phyloP scores from a whole-genome alignment of 1,140 invertebrate genomes.

The Pogonus chalceus region DNA sequence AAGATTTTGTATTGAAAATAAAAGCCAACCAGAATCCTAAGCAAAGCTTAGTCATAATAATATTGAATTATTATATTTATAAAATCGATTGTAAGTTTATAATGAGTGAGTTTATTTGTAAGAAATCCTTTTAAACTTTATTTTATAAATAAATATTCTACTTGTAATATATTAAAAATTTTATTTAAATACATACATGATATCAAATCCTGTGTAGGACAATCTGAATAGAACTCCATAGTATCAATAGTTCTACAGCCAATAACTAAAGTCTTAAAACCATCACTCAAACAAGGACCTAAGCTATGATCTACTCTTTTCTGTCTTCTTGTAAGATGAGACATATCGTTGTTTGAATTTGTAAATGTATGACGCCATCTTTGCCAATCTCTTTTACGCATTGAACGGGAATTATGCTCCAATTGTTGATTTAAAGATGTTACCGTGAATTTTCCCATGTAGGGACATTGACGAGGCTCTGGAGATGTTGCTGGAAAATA shows the following conservation, averaged over 20 bases:
- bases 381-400: constrained; percentile 25
- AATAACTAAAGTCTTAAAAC: constrained; percentile 50
- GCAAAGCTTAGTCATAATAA: too few relatives aligned
- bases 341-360: constrained; percentile 25
- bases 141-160: neutral
- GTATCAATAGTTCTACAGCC: constrained; percentile 58
- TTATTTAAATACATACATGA: constrained; percentile 38
- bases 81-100: too few relatives aligned
- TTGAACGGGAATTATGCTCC: constrained; percentile 30
- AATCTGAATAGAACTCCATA: constrained; percentile 60
- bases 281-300: constrained; percentile 34
- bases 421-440: constrained; percentile 32
- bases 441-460: constrained; percentile 57
- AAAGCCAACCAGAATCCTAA: too few relatives aligned
- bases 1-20: too few relatives aligned
- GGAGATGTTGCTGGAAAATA: constrained; percentile 52
- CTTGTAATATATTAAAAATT: too few relatives aligned
- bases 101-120: too few relatives aligned
- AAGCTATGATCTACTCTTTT: constrained; percentile 32
- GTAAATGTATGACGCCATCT: constrained; percentile 27
- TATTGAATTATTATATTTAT: too few relatives aligned
- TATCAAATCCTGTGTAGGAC: constrained; percentile 45
- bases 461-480: constrained; percentile 53
- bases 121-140: too few relatives aligned
- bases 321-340: constrained; percentile 18